Base-by-base conservation (phyloP, 2,888 invertebrate species). In the Conchocele bisecta region DNA sequence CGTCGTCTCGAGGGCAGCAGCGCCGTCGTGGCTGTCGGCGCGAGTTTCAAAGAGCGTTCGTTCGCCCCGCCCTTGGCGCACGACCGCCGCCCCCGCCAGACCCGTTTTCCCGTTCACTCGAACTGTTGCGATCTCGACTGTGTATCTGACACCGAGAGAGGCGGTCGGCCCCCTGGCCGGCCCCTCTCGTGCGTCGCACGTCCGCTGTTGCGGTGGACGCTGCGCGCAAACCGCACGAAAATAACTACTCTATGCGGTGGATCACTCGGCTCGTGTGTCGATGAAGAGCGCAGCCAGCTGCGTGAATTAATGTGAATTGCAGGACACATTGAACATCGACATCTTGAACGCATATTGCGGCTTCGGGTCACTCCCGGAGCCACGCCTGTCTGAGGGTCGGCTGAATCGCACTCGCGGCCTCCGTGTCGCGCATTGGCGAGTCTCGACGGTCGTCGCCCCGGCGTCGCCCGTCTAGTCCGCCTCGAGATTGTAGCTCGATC, bases 271-370 rank as follows among this genome's bases (percentile, higher is more conserved):
- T 93, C 93, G 92, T 92, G 92, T 91, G 91, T 93, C 93, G 93
- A 93, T 93, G 93, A 93, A 93, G 92, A 93, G 92, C 93, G 93
- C 93, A 93, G 92, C 90, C 84, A 91, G 89, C 85, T 90, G 91
- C 89, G 90, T 86, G 89, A 89, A 86, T 84, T 89, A 87, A 89
- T 92, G 92, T 91, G 91, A 92, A 91, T 89, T 91, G 91, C 90
- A 89, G 80, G 88, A 77, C 92, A 92, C 93, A 80, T 86, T 84
- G 90, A 94, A 92, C 93, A 93, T 93, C 92, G 93, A 93, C 92
- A 92, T 92, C 93, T 93, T 91, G 93, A 93, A 93, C 93, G 93
- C 93, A 93, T 90, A 93, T 93, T 92, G 93, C 93, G 92, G 92
- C 92, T 74, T 91, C 90, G 88, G 89, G 92, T 91, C 89, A 64